Evolutionary conservation across 2,797 vertebrate genomes (phyloP).

Genomic region (Pempheris klunzingeri): DNA sequence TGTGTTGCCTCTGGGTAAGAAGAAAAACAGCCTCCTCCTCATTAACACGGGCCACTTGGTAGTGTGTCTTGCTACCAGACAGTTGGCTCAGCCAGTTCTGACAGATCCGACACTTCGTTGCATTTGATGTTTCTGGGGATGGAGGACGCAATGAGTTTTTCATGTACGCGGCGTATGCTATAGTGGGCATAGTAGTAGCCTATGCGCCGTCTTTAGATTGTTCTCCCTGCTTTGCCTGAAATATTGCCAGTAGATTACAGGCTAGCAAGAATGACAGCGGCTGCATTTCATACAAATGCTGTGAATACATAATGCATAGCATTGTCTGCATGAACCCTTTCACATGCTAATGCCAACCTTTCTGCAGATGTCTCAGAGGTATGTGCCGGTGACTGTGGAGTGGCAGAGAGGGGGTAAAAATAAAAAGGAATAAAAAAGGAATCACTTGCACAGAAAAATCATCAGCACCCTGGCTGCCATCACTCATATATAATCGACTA

Average conservation of each 20-base stretch:
- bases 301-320: constrained; percentile 85
- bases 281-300: constrained; percentile 84
- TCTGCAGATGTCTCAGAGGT: constrained; percentile 83
- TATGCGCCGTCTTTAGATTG: constrained; percentile 66
- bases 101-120: constrained; percentile 75
- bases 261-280: constrained; percentile 79
- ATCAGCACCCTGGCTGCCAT: constrained; percentile 44
- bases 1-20: constrained; percentile 67
- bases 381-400: constrained; percentile 68
- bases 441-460: constrained; percentile 56
- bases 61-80: constrained; percentile 65
- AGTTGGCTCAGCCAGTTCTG: constrained; percentile 70
- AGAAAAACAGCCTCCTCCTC: constrained; percentile 75
- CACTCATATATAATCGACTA: constrained; percentile 52
- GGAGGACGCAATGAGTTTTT: constrained; percentile 61
- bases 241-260: constrained; percentile 82
- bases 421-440: constrained; percentile 60
- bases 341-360: constrained; percentile 87
- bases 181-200: constrained; percentile 50
- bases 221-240: constrained; percentile 67
- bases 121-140: constrained; percentile 77
- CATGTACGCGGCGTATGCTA: constrained; percentile 45
- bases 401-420: constrained; percentile 61
- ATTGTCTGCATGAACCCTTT: constrained; percentile 84
- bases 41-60: constrained; percentile 79